phyloP scores from a whole-genome alignment of 2,888 invertebrate species.

The Pseudococcus jackbeardsleyi region DNA sequence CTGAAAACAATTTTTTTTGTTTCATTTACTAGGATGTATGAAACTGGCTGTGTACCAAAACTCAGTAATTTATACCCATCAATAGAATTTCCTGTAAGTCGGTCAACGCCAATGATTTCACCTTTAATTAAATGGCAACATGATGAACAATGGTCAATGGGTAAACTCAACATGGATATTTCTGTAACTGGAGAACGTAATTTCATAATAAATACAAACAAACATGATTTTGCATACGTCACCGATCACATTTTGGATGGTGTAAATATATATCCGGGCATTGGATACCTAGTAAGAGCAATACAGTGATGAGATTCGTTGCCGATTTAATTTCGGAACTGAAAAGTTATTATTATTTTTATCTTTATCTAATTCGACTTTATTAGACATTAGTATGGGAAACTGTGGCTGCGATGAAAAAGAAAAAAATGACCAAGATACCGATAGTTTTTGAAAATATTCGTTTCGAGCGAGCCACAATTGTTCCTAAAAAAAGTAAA shows the following conservation, averaged over 20 bases:
- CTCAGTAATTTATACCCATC: constrained; percentile 83
- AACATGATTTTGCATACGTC: constrained; percentile 79
- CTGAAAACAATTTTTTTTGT: no score
- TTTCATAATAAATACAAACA: constrained; percentile 74
- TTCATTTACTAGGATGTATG: constrained; percentile 79
- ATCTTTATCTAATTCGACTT: constrained; percentile 66
- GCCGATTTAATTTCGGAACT: background rate
- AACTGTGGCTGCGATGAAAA: constrained; percentile 70
- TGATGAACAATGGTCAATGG: constrained; percentile 81
- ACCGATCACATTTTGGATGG: constrained; percentile 89
- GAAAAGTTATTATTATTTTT: background rate
- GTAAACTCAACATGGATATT: constrained; percentile 74
- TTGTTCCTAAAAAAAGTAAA: background rate
- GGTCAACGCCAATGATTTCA: constrained; percentile 72
- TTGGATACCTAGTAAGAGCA: constrained; percentile 78
- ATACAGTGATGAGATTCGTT: background rate
- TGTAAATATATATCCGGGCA: constrained; percentile 86
- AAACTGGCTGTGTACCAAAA: constrained; percentile 81
- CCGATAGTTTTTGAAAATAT: constrained; percentile 23
- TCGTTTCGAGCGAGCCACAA: constrained; percentile 30
- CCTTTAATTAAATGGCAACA: constrained; percentile 88
- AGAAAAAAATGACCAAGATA: background rate
- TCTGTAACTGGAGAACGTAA: constrained; percentile 78
- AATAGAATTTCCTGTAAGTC: constrained; percentile 87
- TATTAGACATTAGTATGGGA: constrained; percentile 79